Conservation (phyloP, 2,113 vertebrate genomes). For the Leptodactylus fuscus region DNA sequence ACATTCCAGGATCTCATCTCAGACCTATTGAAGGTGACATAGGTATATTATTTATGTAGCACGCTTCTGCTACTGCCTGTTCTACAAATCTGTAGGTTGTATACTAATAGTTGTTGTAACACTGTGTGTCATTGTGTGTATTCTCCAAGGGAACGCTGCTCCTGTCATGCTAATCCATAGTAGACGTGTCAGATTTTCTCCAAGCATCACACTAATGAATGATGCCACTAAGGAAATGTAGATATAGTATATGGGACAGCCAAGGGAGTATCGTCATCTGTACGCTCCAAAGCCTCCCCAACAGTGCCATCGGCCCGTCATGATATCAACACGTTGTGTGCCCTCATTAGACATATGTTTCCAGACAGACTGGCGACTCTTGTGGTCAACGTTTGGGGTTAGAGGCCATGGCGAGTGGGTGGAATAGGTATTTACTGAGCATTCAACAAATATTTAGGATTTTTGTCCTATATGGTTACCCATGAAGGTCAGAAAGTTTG, state of each 20-base stretch:
- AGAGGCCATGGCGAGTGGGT: constrained; percentile 34
- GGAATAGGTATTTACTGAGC: constrained; percentile 28
- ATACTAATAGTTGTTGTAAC: neutral
- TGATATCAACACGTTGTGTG: constrained; percentile 26
- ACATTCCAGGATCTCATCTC: neutral
- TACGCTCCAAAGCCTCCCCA: neutral
- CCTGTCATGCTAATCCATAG: neutral
- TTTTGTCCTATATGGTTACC: constrained; percentile 12
- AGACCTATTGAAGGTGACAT: too few relatives aligned
- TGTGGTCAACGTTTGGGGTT: constrained; percentile 45
- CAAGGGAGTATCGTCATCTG: constrained; percentile 33
- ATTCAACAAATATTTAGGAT: constrained; percentile 24
- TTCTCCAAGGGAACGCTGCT: neutral
- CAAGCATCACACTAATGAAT: constrained; percentile 34
- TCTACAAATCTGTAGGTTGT: too few relatives aligned
- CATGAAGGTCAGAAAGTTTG: neutral
- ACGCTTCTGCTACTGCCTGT: neutral
- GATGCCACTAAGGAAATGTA: constrained; percentile 24
- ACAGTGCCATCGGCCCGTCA: constrained; percentile 36
- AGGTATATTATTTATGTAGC: neutral
- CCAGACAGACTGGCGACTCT: constrained; percentile 50
- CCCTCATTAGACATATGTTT: constrained; percentile 19
- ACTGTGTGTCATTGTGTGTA: constrained; percentile 9
- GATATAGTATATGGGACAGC: constrained; percentile 26
- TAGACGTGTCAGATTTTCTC: neutral